Evolutionary conservation across 2,113 vertebrate species (phyloP).

Genomic region (Fregata magnificens): DNA sequence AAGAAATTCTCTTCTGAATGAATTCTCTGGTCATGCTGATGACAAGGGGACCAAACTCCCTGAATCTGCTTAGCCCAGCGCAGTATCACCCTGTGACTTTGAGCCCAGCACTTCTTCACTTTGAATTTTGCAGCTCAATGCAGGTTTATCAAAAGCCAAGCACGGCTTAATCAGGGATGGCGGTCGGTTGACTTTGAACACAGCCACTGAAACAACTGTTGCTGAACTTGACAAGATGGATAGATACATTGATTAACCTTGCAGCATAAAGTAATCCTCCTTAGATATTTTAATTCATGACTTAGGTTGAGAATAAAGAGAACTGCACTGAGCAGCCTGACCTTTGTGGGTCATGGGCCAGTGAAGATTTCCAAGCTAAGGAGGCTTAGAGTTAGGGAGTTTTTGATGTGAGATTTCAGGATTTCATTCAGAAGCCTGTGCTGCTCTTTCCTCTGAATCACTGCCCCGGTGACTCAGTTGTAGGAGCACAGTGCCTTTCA

Average conservation of each 20-base stretch:
- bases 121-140: slow-evolving; percentile 1
- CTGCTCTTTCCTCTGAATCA: neutral
- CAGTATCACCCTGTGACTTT: neutral
- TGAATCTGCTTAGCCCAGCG: neutral
- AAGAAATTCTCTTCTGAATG: neutral
- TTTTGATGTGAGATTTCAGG: neutral
- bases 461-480: neutral
- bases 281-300: neutral
- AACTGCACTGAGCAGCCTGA: neutral
- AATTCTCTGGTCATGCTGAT: neutral
- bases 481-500: neutral
- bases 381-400: neutral
- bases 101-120: neutral
- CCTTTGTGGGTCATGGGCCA: neutral
- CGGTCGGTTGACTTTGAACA: neutral
- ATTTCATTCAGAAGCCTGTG: neutral
- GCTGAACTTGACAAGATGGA: neutral
- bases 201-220: neutral
- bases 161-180: neutral
- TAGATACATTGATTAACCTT: slow-evolving; percentile 54
- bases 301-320: neutral
- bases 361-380: neutral
- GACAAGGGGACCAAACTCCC: fast-evolving
- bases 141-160: neutral
- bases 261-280: neutral